These are phyloP conservation scores for Percopsis transmontana DNA, from an alignment of 2,113 vertebrate genomes.

Conservation along the genomic window DNA sequence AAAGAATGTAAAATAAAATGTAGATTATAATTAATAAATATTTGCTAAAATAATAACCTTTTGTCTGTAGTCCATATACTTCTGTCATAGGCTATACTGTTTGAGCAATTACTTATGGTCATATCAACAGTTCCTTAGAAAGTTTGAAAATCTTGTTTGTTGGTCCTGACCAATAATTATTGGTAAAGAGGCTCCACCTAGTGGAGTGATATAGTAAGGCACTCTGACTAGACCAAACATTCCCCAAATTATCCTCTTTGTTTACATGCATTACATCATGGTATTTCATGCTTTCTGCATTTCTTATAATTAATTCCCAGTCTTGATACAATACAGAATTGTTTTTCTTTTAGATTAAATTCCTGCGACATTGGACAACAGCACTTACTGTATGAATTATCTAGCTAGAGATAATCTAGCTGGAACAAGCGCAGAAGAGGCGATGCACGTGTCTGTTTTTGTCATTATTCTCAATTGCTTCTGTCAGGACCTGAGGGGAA, in stretches of 20 bases:
- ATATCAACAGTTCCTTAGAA: neutral
- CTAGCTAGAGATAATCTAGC: no score
- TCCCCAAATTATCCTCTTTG: neutral
- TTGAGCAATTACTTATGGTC: neutral
- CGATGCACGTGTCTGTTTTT: no score
- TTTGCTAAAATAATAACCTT: no score
- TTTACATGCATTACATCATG: neutral
- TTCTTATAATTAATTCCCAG: no score
- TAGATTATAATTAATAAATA: no score
- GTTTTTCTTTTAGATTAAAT: neutral
- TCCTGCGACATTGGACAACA: no score
- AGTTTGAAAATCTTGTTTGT: neutral
- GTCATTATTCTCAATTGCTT: neutral
- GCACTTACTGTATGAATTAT: no score
- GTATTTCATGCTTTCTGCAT: neutral
- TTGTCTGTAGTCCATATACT: no score
- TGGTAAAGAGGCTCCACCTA: conserved; percentile 58
- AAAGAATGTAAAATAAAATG: no score
- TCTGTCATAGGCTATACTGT: neutral
- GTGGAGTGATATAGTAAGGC: conserved; percentile 39
- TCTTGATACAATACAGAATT: no score
- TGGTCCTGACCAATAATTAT: neutral
- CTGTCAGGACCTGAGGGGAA: conserved; percentile 88
- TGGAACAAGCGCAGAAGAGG: no score
- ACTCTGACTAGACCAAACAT: neutral